These are phyloP conservation scores for Halisarca cf. caerulea DNA, from an alignment of 37 sponge, comb jelly and placozoan genomes.

Conservation along the genomic window DNA sequence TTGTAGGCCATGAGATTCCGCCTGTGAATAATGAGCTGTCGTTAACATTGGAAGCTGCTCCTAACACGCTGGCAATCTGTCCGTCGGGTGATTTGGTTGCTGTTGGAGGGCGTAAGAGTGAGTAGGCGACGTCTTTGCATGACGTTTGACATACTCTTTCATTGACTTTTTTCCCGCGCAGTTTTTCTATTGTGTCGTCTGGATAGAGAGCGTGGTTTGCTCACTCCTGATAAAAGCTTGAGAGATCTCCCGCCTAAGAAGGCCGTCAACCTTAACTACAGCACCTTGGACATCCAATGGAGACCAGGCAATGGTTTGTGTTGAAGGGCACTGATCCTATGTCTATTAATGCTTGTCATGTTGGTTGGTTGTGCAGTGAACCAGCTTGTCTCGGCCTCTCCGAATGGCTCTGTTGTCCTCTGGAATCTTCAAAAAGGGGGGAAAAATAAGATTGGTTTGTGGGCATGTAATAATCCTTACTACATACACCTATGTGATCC, in stretches of 20 bases:
- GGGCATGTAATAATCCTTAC: too few relatives aligned
- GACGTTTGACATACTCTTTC: not conserved
- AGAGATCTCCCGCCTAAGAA: constrained; percentile 57
- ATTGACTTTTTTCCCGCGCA: not conserved
- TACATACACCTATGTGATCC: too few relatives aligned
- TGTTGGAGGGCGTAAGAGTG: constrained; percentile 14
- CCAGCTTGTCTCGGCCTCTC: constrained; percentile 77
- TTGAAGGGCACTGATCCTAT: not conserved
- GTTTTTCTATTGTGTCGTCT: constrained; percentile 55
- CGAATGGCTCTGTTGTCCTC: constrained; percentile 76
- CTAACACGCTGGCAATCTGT: not conserved
- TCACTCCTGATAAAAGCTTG: constrained; percentile 1
- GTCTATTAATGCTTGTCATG: not conserved
- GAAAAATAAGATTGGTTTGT: constrained; percentile 37
- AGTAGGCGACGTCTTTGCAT: not conserved
- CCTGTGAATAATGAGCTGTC: not conserved
- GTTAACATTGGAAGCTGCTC: not conserved
- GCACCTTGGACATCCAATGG: constrained; percentile 78
- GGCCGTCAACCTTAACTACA: constrained; percentile 73
- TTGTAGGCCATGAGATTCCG: not conserved
- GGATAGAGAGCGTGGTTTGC: constrained; percentile 21
- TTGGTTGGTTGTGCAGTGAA: constrained; percentile 26
- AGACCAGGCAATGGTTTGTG: constrained; percentile 66
- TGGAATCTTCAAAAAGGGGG: constrained; percentile 73
- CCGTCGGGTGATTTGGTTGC: not conserved